These are phyloP conservation scores for Caenorhabditis doughertyi DNA, from an alignment of 2,888 invertebrate genomes.

Conservation along the genomic window DNA sequence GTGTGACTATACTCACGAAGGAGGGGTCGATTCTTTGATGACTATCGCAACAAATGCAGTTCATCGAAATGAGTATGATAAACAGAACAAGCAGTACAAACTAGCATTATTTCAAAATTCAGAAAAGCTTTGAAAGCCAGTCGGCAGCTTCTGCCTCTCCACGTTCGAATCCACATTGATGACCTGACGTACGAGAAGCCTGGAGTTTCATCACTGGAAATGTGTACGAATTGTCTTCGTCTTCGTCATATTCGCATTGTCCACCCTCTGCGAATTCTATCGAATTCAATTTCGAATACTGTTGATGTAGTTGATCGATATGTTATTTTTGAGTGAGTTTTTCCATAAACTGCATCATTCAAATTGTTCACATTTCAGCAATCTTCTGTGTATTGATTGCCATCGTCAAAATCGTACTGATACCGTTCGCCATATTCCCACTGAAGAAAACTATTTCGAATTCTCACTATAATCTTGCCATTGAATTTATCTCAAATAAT, in stretches of 20 bases:
- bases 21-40: constrained; percentile 42
- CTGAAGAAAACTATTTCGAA: constrained; percentile 18
- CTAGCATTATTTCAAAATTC: too few species aligned
- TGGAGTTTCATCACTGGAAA: constrained; percentile 18
- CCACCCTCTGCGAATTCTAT: not conserved
- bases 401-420: constrained; percentile 6
- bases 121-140: not conserved
- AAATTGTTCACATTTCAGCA: constrained; percentile 18
- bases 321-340: constrained; percentile 34
- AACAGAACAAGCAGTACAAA: too few species aligned
- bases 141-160: constrained; percentile 13
- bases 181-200: constrained; percentile 21
- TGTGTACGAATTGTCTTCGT: constrained; percentile 33
- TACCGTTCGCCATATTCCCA: not conserved
- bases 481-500: not conserved
- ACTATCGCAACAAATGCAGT: constrained; percentile 47
- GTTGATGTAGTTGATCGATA: constrained; percentile 30
- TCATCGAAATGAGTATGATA: constrained; percentile 40
- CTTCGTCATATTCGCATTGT: constrained; percentile 51
- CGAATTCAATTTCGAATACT: constrained; percentile 1
- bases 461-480: constrained; percentile 6
- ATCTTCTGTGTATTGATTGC: constrained; percentile 36
- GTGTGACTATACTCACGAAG: not conserved
- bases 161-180: constrained; percentile 32
- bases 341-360: not conserved